Evolutionary conservation across 1,140 invertebrate genomes (phyloP).

Genomic region (Araneus ventricosus): DNA sequence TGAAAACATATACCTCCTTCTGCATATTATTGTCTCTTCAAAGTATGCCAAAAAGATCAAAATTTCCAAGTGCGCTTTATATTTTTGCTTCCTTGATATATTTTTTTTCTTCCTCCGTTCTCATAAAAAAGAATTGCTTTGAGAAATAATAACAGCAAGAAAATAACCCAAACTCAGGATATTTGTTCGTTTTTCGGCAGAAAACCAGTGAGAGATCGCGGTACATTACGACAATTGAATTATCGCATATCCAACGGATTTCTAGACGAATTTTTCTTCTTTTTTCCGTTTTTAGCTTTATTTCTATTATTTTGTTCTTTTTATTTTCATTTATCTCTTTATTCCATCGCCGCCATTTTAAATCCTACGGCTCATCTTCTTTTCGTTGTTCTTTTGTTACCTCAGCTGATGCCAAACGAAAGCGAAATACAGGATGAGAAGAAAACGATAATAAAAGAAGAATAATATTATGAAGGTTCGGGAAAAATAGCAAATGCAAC

Average conservation of each 20-base stretch:
- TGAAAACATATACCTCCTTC: neutral
- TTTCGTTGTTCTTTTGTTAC: constrained; percentile 22
- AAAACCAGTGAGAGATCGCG: constrained; percentile 23
- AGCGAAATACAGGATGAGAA: neutral
- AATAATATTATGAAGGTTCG: neutral
- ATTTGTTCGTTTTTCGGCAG: neutral
- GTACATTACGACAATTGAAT: constrained; percentile 55
- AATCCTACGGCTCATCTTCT: constrained; percentile 16
- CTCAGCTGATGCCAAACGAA: constrained; percentile 30
- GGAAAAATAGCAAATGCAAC: constrained; percentile 7
- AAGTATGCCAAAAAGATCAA: neutral
- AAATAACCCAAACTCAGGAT: neutral
- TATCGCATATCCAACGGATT: constrained; percentile 49
- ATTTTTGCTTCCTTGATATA: neutral
- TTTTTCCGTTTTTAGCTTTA: neutral
- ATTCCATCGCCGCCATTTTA: constrained; percentile 28
- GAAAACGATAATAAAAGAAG: neutral
- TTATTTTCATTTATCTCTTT: constrained; percentile 46
- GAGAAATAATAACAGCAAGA: constrained; percentile 16
- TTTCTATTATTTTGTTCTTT: neutral
- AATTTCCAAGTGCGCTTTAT: neutral
- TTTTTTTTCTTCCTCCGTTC: neutral
- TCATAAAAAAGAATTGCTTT: neutral
- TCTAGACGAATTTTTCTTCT: neutral
- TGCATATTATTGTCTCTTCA: constrained; percentile 31